Conservation (phyloP, 2,113 vertebrate species). For the Urocitellus parryii region DNA sequence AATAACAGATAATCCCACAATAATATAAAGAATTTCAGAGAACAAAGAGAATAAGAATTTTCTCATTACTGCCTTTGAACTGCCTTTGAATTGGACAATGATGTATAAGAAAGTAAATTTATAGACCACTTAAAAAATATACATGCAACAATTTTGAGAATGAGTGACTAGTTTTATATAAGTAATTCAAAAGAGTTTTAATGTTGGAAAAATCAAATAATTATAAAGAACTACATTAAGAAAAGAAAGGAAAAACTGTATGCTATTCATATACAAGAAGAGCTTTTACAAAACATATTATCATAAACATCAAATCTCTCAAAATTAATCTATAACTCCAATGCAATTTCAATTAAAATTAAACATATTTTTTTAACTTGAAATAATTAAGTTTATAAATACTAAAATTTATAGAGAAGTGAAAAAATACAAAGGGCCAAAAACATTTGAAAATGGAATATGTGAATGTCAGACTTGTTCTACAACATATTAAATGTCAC, state of each 20-base stretch:
- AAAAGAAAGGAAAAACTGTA: neutral
- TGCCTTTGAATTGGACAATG: neutral
- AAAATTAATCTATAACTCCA: neutral
- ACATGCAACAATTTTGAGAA: neutral
- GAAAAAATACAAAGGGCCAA: neutral
- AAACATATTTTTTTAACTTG: neutral
- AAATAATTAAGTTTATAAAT: neutral
- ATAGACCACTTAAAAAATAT: neutral
- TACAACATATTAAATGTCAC: no score
- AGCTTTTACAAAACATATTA: neutral
- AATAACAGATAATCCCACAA: neutral
- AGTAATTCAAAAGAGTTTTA: neutral
- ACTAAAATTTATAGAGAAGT: neutral
- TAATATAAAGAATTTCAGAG: neutral
- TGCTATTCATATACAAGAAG: neutral
- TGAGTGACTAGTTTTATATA: neutral
- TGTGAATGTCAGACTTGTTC: no score
- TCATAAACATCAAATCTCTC: neutral
- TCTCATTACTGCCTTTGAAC: neutral
- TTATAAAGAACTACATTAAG: neutral
- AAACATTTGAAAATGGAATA: neutral
- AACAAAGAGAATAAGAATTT: neutral
- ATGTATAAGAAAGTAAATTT: neutral
- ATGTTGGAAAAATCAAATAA: neutral
- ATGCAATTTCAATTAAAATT: no score